Conservation (phyloP, 2,797 vertebrate species). For the Scolopax bukidnonensis region DNA sequence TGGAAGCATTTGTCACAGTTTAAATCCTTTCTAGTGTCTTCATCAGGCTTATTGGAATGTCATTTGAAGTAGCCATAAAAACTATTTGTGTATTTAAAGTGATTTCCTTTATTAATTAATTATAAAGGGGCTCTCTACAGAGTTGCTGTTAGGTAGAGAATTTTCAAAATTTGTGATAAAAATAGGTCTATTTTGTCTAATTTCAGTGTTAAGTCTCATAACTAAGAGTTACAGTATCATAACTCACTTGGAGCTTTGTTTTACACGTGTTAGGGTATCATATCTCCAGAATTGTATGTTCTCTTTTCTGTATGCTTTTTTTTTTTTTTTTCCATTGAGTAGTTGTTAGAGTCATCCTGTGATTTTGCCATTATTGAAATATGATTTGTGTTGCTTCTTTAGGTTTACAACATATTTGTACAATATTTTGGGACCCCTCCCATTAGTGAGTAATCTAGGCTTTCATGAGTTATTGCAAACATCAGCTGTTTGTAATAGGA, state of each 20-base stretch:
- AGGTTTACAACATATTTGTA: background rate
- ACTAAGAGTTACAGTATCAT: background rate
- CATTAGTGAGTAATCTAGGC: background rate
- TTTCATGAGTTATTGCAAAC: conserved; percentile 52
- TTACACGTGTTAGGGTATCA: background rate
- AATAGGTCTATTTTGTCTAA: background rate
- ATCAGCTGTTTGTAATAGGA: conserved; percentile 30
- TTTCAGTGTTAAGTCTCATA: background rate
- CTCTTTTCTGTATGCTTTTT: background rate
- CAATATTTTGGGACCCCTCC: background rate
- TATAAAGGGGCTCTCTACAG: background rate
- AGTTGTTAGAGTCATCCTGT: background rate
- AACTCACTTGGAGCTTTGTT: background rate
- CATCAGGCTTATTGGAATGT: background rate
- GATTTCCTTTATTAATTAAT: background rate
- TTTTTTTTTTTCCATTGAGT: background rate
- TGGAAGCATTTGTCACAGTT: background rate
- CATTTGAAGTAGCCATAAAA: background rate
- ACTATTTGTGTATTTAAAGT: background rate
- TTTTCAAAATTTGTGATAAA: background rate
- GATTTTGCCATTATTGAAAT: background rate
- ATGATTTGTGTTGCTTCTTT: background rate
- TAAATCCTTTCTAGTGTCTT: background rate
- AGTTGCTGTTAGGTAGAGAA: background rate
- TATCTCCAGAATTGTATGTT: background rate